Percentiles rank a stretch among this genome's conserved stretches.
These are phyloP conservation scores for Pachycephala philippinensis DNA, from an alignment of 2,113 vertebrate species.

Conservation along the genomic window DNA sequence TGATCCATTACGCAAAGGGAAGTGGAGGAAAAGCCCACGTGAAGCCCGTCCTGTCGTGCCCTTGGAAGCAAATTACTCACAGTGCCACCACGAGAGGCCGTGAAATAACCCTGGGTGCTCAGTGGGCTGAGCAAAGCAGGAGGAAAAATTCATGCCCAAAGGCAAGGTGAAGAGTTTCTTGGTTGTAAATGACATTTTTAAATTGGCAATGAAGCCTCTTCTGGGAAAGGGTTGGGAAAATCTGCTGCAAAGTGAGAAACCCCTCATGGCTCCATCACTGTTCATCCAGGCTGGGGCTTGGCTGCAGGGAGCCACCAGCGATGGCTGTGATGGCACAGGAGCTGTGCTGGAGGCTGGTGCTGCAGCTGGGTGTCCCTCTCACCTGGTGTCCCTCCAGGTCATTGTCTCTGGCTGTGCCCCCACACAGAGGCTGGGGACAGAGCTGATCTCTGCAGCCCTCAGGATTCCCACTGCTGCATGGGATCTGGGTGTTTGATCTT, in stretches of 20 bases:
- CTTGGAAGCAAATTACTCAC: background rate
- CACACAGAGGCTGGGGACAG: fast-evolving
- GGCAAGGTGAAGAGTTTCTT: background rate
- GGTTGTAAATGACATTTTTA: background rate
- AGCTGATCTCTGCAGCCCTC: background rate
- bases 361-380: background rate
- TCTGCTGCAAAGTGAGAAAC: background rate
- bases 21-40: background rate
- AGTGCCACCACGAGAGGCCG: background rate
- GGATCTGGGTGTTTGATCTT: background rate
- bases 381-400: fast-evolving
- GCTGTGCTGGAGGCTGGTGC: background rate
- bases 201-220: background rate
- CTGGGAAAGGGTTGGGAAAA: background rate
- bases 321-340: background rate
- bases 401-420: background rate
- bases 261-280: fast-evolving
- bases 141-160: background rate
- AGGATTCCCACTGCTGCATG: fast-evolving
- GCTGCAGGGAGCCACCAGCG: background rate
- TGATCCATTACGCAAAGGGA: background rate
- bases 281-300: background rate
- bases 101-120: background rate
- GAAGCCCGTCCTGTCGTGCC: fast-evolving
- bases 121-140: background rate